Conservation (phyloP, 1,140 invertebrate genomes). For the Cylas formicarius region DNA sequence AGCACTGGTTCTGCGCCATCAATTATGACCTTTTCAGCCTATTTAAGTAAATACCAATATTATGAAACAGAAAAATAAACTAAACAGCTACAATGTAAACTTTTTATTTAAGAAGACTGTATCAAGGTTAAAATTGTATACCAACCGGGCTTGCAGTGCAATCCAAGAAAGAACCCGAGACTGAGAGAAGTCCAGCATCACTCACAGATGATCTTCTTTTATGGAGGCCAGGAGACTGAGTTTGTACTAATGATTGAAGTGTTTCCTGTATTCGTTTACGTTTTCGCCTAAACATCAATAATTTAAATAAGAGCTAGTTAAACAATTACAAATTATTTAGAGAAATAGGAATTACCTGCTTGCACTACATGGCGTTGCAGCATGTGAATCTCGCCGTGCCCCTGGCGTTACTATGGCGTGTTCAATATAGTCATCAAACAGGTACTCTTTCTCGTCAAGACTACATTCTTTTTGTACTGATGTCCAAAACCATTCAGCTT, state of each 20-base stretch:
- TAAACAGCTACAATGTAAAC: background rate
- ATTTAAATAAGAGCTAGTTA: background rate
- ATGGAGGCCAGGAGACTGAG: conserved; percentile 50
- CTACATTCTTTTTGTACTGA: conserved; percentile 93
- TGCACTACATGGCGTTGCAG: conserved; percentile 43
- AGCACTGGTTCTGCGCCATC: conserved; percentile 50
- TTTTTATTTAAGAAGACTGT: background rate
- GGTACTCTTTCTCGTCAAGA: conserved; percentile 81
- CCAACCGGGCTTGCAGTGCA: conserved; percentile 70
- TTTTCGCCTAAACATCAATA: conserved; percentile 49
- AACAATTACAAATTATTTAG: background rate
- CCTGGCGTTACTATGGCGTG: conserved; percentile 39
- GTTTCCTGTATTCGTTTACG: conserved; percentile 60
- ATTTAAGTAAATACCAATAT: too few relatives aligned
- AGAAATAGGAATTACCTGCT: conserved; percentile 26
- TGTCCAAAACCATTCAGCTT: conserved; percentile 95
- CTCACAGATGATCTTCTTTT: conserved; percentile 73
- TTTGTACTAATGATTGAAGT: conserved; percentile 34
- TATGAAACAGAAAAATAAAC: too few relatives aligned
- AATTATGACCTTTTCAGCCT: conserved; percentile 48
- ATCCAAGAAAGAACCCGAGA: conserved; percentile 80
- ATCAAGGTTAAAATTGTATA: conserved; percentile 4
- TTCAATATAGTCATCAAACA: conserved; percentile 58
- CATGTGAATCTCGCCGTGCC: conserved; percentile 53
- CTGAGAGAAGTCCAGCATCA: conserved; percentile 73